phyloP scores from a whole-genome alignment of 2,888 invertebrate species.

The Acanthopleura granulata region DNA sequence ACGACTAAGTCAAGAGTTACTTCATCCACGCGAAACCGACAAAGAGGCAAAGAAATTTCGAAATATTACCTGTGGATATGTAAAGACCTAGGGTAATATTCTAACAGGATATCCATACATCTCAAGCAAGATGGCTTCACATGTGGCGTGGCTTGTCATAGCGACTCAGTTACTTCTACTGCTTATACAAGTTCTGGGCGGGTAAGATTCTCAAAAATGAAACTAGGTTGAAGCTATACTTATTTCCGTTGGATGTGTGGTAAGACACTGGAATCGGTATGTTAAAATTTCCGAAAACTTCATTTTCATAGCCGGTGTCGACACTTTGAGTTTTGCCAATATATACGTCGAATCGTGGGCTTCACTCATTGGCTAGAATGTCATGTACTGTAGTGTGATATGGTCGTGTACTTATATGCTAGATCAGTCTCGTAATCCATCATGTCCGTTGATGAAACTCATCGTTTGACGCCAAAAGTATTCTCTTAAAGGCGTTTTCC shows the following conservation, averaged over 20 bases:
- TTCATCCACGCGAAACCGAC: no score
- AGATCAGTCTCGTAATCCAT: background rate
- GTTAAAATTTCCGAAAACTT: no score
- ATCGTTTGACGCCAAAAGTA: no score
- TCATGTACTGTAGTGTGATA: background rate
- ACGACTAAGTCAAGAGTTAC: no score
- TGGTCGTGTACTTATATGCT: no score
- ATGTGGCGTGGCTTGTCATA: slow-evolving; percentile 34
- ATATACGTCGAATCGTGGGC: slow-evolving; percentile 26
- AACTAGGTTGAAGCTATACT: slow-evolving; percentile 27
- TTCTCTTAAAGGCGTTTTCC: no score
- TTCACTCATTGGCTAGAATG: slow-evolving; percentile 37
- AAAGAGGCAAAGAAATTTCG: no score
- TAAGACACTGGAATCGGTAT: slow-evolving; percentile 14
- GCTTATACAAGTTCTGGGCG: slow-evolving; percentile 41
- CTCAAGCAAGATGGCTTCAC: slow-evolving; percentile 43
- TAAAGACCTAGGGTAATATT: no score
- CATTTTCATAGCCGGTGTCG: no score
- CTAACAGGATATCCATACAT: background rate
- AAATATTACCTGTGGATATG: no score
- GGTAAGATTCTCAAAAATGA: slow-evolving; percentile 31
- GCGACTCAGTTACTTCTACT: slow-evolving; percentile 36
- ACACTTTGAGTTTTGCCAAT: no score
- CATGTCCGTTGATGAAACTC: background rate
- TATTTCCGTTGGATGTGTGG: slow-evolving; percentile 31